Evolutionary conservation across 2,113 vertebrate genomes (phyloP), one percentile per base, ranked within the genome.

Genomic region (Cynocephalus volans): DNA sequence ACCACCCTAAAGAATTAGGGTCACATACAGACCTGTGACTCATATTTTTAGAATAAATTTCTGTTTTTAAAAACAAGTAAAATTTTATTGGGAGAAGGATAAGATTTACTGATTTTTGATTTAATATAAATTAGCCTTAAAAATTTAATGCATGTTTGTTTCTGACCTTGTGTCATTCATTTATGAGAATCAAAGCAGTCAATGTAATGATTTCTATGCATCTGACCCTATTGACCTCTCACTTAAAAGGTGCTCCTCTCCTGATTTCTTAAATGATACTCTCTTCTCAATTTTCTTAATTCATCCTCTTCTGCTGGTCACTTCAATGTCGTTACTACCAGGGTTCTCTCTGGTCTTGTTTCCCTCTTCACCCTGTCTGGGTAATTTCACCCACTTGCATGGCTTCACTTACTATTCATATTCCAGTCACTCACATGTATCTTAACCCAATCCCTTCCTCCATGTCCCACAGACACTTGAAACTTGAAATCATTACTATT

Each of bases 141-240:
- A 93, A 88, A 31, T 64, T 62, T 11, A 92, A 6, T 90, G 5
- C 52, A 18, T 62, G 4, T 83, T 70, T 85, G 23, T 72, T 92
- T 94, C 48, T 90, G 54, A 65, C 54, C 56, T 88, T 41, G 11
- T 96, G 56, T 73, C 50, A 41, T 54, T 93, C 65, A 75, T 64
- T 70, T 62, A 79, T 92, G 93, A 95, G 45, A 88, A 75, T 84
- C 84, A 84, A 93, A 64, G 33, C 28, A 56, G 33, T 91, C 67
- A 62, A 1, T 64, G 31, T 70, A 75, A 26, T 69, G 72, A 48
- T 67, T 92, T 80, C 6, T 83, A 62, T 88, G 14, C 8, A 31
- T 69, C 21, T 75, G 80, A 91, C 62, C 19, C 72, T 79, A 0
- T 87, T 95, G 48, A 81, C 60, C 36, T 92, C 5, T 90, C 45